phyloP scores from a whole-genome alignment of 2,888 invertebrate genomes.

The Parthenolecanium corni region DNA sequence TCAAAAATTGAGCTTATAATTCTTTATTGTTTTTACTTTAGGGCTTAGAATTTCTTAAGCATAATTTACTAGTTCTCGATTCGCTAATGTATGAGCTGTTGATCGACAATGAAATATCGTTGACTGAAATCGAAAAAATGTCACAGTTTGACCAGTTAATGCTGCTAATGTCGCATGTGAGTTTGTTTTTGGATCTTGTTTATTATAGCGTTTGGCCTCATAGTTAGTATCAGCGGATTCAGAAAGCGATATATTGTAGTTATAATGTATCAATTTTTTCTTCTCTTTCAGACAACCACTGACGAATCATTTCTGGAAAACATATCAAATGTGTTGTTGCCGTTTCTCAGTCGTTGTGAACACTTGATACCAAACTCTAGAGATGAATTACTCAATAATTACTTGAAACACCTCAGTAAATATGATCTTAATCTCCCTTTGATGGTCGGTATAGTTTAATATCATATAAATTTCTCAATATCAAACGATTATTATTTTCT shows the following conservation, averaged over 20 bases:
- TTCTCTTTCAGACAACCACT: neutral
- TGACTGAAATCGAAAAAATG: slow-evolving; percentile 11
- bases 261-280: no score
- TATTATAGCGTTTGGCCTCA: no score
- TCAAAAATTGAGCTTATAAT: neutral
- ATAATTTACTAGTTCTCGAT: slow-evolving; percentile 20
- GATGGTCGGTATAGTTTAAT: neutral
- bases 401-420: slow-evolving; percentile 14
- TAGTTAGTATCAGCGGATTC: no score
- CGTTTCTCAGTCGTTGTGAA: slow-evolving; percentile 20
- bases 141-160: slow-evolving; percentile 2
- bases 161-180: slow-evolving; percentile 18
- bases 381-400: slow-evolving; percentile 5
- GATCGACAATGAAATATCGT: slow-evolving; percentile 6
- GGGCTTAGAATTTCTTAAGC: slow-evolving; percentile 10
- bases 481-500: neutral
- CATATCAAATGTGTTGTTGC: slow-evolving; percentile 8
- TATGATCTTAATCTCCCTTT: slow-evolving; percentile 9
- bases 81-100: slow-evolving; percentile 14
- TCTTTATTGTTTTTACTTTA: neutral
- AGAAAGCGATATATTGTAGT: no score
- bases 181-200: neutral
- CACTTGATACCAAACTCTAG: slow-evolving; percentile 8
- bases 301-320: slow-evolving; percentile 10
- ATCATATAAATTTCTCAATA: neutral